Evolutionary conservation across 2,113 vertebrate species (phyloP).

Genomic region (Thermophis baileyi): DNA sequence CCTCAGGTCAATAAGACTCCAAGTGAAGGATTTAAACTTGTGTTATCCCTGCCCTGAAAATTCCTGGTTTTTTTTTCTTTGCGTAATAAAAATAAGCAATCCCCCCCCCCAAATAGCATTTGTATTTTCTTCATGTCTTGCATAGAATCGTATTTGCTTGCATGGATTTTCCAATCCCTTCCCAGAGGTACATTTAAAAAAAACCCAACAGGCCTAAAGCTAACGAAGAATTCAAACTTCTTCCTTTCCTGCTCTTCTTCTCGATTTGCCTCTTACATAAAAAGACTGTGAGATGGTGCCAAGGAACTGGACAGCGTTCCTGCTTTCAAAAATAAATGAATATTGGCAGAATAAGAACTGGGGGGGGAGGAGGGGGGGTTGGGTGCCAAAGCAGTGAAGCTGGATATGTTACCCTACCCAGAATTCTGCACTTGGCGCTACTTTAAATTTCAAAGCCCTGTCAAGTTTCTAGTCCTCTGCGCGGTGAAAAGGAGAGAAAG

Average conservation of each 20-base stretch:
- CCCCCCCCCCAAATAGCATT: too few relatives aligned
- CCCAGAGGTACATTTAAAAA: background rate
- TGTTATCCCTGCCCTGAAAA: background rate
- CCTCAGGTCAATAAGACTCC: background rate
- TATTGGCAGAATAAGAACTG: background rate
- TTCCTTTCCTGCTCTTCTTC: background rate
- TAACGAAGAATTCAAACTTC: background rate
- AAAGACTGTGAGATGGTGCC: background rate
- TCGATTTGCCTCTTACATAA: background rate
- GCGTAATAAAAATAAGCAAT: background rate
- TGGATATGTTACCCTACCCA: background rate
- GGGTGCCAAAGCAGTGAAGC: background rate
- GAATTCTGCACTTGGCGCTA: background rate
- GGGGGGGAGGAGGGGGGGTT: too few relatives aligned
- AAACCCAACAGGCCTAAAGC: accelerated
- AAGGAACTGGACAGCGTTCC: background rate
- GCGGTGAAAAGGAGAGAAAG: background rate
- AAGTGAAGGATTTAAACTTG: background rate
- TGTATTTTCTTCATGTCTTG: background rate
- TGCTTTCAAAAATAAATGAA: background rate
- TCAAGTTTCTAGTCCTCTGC: background rate
- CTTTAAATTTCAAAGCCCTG: background rate
- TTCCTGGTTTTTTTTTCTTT: background rate
- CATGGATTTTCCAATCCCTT: background rate
- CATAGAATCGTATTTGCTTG: background rate